Evolutionary conservation across 2,888 invertebrate species (phyloP).

Genomic region (Notocelia uddmanniana): DNA sequence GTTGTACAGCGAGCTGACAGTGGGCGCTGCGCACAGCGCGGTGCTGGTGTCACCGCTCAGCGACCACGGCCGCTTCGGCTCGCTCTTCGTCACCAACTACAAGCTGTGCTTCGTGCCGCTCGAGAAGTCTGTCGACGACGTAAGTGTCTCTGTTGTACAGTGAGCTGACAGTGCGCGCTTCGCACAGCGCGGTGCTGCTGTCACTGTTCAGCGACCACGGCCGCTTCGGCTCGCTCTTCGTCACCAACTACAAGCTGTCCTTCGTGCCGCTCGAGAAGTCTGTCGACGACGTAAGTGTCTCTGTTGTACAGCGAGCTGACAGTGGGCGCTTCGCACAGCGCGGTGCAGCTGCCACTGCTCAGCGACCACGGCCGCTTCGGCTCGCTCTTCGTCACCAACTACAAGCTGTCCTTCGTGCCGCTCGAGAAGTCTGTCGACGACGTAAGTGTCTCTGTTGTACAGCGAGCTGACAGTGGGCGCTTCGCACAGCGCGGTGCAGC

Average conservation of each 20-base stretch:
- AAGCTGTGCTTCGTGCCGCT: constrained; percentile 95
- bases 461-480: constrained; percentile 94
- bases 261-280: constrained; percentile 90
- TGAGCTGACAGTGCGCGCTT: constrained; percentile 93
- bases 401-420: constrained; percentile 95
- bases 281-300: constrained; percentile 71
- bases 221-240: constrained; percentile 92
- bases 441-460: constrained; percentile 62
- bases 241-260: constrained; percentile 97
- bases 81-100: constrained; percentile 96
- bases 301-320: constrained; percentile 89
- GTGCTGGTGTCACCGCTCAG: constrained; percentile 93
- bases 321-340: constrained; percentile 92
- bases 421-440: constrained; percentile 77
- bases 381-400: constrained; percentile 95
- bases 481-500: constrained; percentile 93
- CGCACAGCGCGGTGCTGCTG: constrained; percentile 93
- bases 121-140: constrained; percentile 72
- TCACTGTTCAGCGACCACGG: constrained; percentile 93
- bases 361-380: constrained; percentile 93
- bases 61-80: constrained; percentile 92
- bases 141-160: constrained; percentile 82
- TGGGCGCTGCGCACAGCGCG: constrained; percentile 93
- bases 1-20: constrained; percentile 90
- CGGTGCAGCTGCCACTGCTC: constrained; percentile 93